Conservation (phyloP, 2,797 vertebrate species). For the Tolypeutes matacus region DNA sequence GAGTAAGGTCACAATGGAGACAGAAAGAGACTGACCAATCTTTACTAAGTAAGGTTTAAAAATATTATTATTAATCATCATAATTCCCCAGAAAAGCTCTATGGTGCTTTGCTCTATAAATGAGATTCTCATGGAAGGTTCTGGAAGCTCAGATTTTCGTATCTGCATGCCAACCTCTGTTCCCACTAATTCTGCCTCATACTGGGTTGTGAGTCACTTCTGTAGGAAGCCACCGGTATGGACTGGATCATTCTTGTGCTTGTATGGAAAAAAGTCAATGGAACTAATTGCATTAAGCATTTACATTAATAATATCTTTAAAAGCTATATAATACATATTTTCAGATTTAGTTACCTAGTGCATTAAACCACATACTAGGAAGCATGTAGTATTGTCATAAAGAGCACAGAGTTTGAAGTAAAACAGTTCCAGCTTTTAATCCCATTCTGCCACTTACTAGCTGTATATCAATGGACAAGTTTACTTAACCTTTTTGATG, state of each 20-base stretch:
- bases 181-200: too few species aligned
- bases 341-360: not conserved
- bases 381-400: not conserved
- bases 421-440: not conserved
- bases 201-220: not conserved
- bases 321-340: accelerated
- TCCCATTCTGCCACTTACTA: not conserved
- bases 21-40: too few species aligned
- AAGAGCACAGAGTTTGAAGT: not conserved
- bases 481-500: not conserved
- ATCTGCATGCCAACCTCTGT: not conserved
- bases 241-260: not conserved
- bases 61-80: not conserved
- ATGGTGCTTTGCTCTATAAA: not conserved
- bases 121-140: not conserved
- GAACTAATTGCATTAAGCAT: too few species aligned
- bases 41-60: not conserved
- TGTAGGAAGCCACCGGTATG: not conserved
- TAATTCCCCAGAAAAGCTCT: not conserved
- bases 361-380: not conserved
- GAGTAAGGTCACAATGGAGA: not conserved
- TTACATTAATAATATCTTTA: not conserved
- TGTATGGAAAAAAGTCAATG: not conserved
- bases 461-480: not conserved
- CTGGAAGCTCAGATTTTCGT: too few species aligned